Base-by-base conservation (phyloP, 2,113 vertebrate species). In the Limnothrissa miodon region DNA sequence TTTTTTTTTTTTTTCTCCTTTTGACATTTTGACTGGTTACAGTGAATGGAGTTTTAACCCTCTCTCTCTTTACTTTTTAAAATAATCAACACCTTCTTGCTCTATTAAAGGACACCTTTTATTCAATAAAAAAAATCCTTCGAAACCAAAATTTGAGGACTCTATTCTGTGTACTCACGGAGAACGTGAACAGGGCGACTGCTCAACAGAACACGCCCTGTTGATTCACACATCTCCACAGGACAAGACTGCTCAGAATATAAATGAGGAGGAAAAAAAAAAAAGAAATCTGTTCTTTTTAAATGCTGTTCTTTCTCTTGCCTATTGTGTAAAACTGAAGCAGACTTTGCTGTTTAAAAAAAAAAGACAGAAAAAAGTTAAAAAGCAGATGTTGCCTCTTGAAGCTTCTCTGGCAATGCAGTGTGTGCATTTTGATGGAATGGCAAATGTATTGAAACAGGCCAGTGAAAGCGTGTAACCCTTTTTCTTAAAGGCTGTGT, bases 1-100 rank as follows among this genome's bases (percentile, higher is more conserved):
- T 53, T 53, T 53, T 10, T 53, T 53, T 53, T 53, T 21, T 21
- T 23, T 74, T 36, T 83, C 83, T 85, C 85, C 78, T 88, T 90
- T 88, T 80, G 86, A 81, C 81, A 87, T 91, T 91, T 92, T 91
- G 92, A 87, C 91, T 92, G 91, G 88, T 90, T 91, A 91, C 91
- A 84, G 66, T 74, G 66, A 74, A 74, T 92, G 85, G 86, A 87
- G 83, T 90, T 91, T 87, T 89, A 89, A 87, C 81, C 10, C 79
- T 88, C 83, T 78, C 2, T 36, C 25, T 82, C 36, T 80, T 74
- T 74, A 79, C n/a, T 87, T 83, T 85, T 83, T 82, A 11, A 84
- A 84, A 84, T 81, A 88, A 89, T 86, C 83, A 84, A 83, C 80
- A 86, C 83, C 85, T 87, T 79, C 87, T 89, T 87, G 88, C 90